Conservation (phyloP, 2,797 vertebrate species). For the Nannoperca australis region DNA sequence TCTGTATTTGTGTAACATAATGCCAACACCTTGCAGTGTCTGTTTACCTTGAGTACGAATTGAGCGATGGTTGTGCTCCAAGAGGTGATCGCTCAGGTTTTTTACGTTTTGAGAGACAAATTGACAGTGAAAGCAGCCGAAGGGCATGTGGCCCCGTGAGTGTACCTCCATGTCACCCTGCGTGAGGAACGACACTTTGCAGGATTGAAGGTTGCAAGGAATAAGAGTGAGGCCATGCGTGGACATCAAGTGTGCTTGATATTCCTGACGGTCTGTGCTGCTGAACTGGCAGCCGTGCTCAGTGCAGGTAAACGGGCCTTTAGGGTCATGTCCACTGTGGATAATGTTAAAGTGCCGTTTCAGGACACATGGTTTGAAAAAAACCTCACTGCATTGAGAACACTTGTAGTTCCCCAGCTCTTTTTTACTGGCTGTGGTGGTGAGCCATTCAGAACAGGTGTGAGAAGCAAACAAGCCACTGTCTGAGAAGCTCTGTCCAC, state of each 20-base stretch:
- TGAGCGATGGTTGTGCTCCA: constrained; percentile 60
- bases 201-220: constrained; percentile 82
- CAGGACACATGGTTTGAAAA: constrained; percentile 77
- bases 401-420: constrained; percentile 68
- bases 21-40: not conserved
- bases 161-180: constrained; percentile 86
- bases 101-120: constrained; percentile 85
- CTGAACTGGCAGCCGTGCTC: constrained; percentile 81
- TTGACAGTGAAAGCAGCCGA: constrained; percentile 85
- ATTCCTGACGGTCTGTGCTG: constrained; percentile 72
- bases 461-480: constrained; percentile 75
- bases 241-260: constrained; percentile 81
- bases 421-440: not conserved
- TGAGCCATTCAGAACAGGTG: constrained; percentile 55
- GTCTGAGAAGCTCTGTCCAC: constrained; percentile 82
- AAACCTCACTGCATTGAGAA: constrained; percentile 80
- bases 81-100: constrained; percentile 84
- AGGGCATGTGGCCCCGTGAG: constrained; percentile 84
- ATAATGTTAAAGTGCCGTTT: constrained; percentile 86
- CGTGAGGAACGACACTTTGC: constrained; percentile 82
- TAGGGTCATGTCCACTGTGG: constrained; percentile 54
- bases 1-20: not conserved
- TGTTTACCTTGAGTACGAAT: constrained; percentile 45
- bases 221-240: constrained; percentile 78
- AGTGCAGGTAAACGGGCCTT: constrained; percentile 75